phyloP scores from a whole-genome alignment of 1,140 invertebrate genomes.

The Apis florea region DNA sequence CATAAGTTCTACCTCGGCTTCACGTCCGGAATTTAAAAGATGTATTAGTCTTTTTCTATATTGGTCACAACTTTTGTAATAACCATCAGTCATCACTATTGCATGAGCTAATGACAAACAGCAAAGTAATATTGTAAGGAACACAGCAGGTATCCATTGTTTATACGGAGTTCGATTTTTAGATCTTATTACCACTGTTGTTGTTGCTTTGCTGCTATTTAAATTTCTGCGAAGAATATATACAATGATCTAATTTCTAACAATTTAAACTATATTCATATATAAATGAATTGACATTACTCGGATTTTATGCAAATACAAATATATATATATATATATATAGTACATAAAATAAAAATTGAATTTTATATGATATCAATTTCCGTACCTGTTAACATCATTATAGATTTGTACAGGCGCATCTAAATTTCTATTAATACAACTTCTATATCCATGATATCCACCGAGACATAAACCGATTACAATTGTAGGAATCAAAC shows the following conservation, averaged over 20 bases:
- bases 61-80: slow-evolving; percentile 84
- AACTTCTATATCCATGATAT: slow-evolving; percentile 86
- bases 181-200: slow-evolving; percentile 80
- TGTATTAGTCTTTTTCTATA: slow-evolving; percentile 83
- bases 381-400: slow-evolving; percentile 10
- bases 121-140: slow-evolving; percentile 81
- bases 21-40: slow-evolving; percentile 75
- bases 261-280: neutral
- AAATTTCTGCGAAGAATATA: slow-evolving; percentile 17
- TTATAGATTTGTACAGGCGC: slow-evolving; percentile 65
- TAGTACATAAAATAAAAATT: no score
- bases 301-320: neutral
- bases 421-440: slow-evolving; percentile 80
- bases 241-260: neutral
- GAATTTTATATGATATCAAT: neutral
- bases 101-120: slow-evolving; percentile 84
- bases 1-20: slow-evolving; percentile 65
- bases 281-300: neutral
- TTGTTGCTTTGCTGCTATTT: slow-evolving; percentile 16
- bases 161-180: slow-evolving; percentile 80
- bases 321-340: no score
- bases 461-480: slow-evolving; percentile 82
- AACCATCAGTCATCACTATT: slow-evolving; percentile 84
- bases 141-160: slow-evolving; percentile 83
- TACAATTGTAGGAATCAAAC: slow-evolving; percentile 81